phyloP scores from a whole-genome alignment of 2,888 invertebrate genomes.

The Agrochola macilenta region DNA sequence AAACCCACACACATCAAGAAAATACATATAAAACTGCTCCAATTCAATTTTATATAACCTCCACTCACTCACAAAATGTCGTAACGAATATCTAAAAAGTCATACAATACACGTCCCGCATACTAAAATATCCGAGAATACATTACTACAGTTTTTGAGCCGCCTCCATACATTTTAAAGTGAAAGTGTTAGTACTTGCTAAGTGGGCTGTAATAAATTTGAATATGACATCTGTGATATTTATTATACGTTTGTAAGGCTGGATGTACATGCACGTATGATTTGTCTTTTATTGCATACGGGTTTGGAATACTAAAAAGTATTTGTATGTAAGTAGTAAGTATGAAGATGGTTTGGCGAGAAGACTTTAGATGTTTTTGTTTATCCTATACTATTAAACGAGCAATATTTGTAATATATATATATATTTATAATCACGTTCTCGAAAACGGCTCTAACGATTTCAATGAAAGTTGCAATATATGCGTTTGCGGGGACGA shows the following conservation, averaged over 20 bases:
- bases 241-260: conserved; percentile 46
- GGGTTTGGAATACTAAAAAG: conserved; percentile 14
- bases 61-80: conserved; percentile 15
- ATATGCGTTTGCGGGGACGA: too few species aligned
- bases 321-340: too few species aligned
- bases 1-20: background rate
- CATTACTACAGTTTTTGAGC: conserved; percentile 55
- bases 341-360: background rate
- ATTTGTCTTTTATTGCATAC: conserved; percentile 30
- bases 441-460: too few species aligned
- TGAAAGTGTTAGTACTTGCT: conserved; percentile 61
- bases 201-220: conserved; percentile 65
- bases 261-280: conserved; percentile 17
- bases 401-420: too few species aligned
- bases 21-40: conserved; percentile 10
- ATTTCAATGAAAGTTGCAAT: too few species aligned
- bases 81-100: conserved; percentile 44
- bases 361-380: background rate
- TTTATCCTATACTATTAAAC: too few species aligned
- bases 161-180: conserved; percentile 59
- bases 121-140: conserved; percentile 50
- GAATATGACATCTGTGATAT: conserved; percentile 61
- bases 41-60: conserved; percentile 33
- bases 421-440: too few species aligned
- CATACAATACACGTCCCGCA: conserved; percentile 51